phyloP scores from a whole-genome alignment of 2,888 invertebrate species.

The Cryptus armator region DNA sequence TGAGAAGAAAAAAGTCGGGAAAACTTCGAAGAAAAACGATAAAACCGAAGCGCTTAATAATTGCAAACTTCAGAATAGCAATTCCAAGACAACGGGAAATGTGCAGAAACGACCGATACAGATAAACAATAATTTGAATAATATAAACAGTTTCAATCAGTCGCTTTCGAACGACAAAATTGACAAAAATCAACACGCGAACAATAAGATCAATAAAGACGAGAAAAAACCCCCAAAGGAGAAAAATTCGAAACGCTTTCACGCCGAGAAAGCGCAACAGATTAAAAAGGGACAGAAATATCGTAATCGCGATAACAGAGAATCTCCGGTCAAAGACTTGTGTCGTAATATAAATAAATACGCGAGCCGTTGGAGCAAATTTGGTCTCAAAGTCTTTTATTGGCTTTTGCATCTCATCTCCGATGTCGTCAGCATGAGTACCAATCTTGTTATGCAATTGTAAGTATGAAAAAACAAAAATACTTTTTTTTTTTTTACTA shows the following conservation, averaged over 20 bases:
- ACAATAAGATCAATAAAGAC: slow-evolving; percentile 86
- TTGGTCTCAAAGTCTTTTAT: slow-evolving; percentile 87
- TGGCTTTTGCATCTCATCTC: slow-evolving; percentile 93
- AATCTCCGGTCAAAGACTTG: slow-evolving; percentile 81
- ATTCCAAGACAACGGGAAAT: slow-evolving; percentile 75
- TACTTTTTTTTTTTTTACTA: not conserved
- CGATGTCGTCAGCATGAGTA: slow-evolving; percentile 93
- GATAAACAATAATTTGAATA: slow-evolving; percentile 81
- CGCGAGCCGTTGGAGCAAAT: slow-evolving; percentile 86
- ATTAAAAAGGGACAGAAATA: slow-evolving; percentile 86
- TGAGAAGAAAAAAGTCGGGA: slow-evolving; percentile 80
- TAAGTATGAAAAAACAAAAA: slow-evolving; percentile 85
- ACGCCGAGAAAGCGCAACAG: slow-evolving; percentile 84
- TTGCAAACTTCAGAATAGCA: slow-evolving; percentile 84
- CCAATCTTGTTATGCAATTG: slow-evolving; percentile 90
- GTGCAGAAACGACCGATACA: slow-evolving; percentile 80
- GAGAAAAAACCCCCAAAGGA: slow-evolving; percentile 85
- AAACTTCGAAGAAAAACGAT: slow-evolving; percentile 77
- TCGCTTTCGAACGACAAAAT: slow-evolving; percentile 78
- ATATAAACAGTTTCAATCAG: slow-evolving; percentile 79
- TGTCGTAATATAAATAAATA: slow-evolving; percentile 85
- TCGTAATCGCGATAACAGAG: slow-evolving; percentile 85
- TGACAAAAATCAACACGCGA: slow-evolving; percentile 84
- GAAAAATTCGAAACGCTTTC: slow-evolving; percentile 84
- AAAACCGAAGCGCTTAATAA: slow-evolving; percentile 84